Base-by-base conservation (phyloP, 1,140 invertebrate species). In the Macrobrachium nipponense region DNA sequence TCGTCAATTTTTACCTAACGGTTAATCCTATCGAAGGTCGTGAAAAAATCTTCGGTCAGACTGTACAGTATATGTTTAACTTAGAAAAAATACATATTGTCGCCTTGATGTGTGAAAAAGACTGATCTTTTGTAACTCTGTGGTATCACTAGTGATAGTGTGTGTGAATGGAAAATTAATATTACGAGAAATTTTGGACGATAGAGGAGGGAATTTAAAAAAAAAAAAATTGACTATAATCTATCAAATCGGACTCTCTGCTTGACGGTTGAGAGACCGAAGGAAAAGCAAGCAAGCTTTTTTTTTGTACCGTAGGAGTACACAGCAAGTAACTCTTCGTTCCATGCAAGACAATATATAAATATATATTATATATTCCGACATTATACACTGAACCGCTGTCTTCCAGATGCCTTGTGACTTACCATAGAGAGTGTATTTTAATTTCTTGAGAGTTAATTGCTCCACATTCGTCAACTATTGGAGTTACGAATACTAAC, bases 381-480 rank as follows among this genome's bases (percentile, higher is more conserved):
- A 86, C 83, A 86, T 80, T 86, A 79, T 86, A 86, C 83, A 86
- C 78, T 86, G 83, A 86, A 86, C 83, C 83, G 83, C 83, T 80
- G 83, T 86, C 83, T 86, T 86, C 83, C 83, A 86, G 44, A 86
- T 86, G 83, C 83, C 83, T 86, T 86, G 83, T 86, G 83, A 86
- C 83, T 86, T 86, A 86, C 70, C 77, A 80, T 86, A 86, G 83
- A 86, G 83, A 86, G 73, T 86, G 83, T 86, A 86, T 86, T 86
- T 86, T 86, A 77, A 86, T 80, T 86, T 86, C 68, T 44, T 36
- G 62, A 72, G 77, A 79, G 72, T 43, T 23, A 73, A 72, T 66
- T 73, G 83, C 77, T 80, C 83, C 77, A 27, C n/a, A 78, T 78
- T 78, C 44, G 36, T 23, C 44, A 78, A 27, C 23, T 68, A 86